These are phyloP conservation scores for Drepana falcataria DNA, from an alignment of 2,888 invertebrate species.

Conservation along the genomic window DNA sequence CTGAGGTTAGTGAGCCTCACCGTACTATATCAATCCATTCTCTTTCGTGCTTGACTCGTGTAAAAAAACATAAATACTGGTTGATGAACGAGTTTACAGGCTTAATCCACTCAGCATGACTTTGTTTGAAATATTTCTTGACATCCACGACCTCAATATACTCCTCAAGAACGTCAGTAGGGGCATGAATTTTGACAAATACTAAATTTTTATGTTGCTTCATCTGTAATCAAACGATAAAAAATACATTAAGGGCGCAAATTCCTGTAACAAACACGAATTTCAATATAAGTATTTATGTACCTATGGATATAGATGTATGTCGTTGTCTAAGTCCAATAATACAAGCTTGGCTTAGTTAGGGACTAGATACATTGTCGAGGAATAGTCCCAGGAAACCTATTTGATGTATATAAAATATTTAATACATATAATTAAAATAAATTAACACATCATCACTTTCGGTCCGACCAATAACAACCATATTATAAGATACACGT, in stretches of 20 bases:
- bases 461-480: too few species aligned
- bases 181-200: constrained; percentile 10
- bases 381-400: too few species aligned
- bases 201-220: background rate
- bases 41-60: constrained; percentile 2
- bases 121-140: constrained; percentile 8
- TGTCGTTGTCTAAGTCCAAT: too few species aligned
- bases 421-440: too few species aligned
- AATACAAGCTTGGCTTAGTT: too few species aligned
- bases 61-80: background rate
- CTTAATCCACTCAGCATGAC: background rate
- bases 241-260: background rate
- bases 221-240: background rate
- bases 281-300: too few species aligned
- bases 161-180: constrained; percentile 5
- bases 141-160: constrained; percentile 6
- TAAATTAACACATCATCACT: too few species aligned
- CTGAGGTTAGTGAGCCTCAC: background rate
- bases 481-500: too few species aligned
- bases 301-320: too few species aligned
- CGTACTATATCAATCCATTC: constrained; percentile 6
- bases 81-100: background rate
- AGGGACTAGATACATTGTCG: too few species aligned
- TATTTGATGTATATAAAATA: too few species aligned
- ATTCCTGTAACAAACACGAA: background rate